phyloP scores from a whole-genome alignment of 2,888 invertebrate species.

The Pristionchus arcanus region DNA sequence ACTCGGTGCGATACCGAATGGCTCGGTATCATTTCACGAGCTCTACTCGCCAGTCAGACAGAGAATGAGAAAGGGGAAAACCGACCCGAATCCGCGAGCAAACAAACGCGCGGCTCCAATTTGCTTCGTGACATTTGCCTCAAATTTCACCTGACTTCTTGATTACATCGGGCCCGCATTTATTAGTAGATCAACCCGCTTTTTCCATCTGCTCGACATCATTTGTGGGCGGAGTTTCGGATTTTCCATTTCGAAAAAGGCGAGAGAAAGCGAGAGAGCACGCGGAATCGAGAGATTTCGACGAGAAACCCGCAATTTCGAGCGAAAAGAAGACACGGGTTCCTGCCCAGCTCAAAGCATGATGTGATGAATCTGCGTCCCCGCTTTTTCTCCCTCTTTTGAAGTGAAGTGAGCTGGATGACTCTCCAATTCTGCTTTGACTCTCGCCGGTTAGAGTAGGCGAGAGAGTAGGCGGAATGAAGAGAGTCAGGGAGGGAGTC shows the following conservation, averaged over 20 bases:
- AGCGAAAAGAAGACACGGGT: neutral
- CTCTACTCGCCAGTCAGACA: too few species aligned
- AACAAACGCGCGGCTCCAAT: neutral
- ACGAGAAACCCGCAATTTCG: neutral
- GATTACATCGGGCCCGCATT: neutral
- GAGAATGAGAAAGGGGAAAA: neutral
- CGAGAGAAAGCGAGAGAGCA: neutral
- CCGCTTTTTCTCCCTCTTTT: neutral
- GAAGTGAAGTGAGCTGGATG: constrained; percentile 15
- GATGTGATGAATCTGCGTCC: neutral
- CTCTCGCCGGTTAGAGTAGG: neutral
- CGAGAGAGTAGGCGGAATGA: neutral
- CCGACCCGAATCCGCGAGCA: neutral
- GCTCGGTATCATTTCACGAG: too few species aligned
- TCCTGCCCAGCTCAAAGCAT: neutral
- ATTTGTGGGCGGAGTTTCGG: neutral
- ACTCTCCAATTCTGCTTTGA: too few species aligned
- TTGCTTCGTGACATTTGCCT: neutral
- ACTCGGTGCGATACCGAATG: too few species aligned
- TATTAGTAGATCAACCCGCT: neutral
- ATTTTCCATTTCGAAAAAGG: neutral
- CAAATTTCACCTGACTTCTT: neutral
- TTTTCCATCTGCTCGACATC: neutral
- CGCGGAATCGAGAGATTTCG: neutral
- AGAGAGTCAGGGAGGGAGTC: neutral